Conservation (phyloP, 2,113 vertebrate species). For the Cettia cetti region DNA sequence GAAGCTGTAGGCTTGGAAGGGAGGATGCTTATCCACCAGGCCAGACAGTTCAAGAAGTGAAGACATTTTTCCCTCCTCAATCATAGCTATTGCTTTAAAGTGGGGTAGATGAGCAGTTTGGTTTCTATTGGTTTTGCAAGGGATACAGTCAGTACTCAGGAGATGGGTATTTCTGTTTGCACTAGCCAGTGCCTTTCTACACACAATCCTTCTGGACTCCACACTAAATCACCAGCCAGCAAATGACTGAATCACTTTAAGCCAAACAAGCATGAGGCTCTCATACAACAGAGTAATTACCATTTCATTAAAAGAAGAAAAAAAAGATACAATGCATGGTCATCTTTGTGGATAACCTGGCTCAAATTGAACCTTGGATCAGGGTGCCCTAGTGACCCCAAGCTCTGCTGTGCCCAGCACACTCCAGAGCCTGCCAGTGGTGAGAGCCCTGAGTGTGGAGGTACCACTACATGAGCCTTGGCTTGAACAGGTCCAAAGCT, state of each 20-base stretch:
- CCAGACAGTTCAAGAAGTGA: neutral
- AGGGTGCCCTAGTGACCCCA: neutral
- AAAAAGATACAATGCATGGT: neutral
- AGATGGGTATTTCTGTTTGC: neutral
- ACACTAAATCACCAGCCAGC: neutral
- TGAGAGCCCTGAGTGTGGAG: neutral
- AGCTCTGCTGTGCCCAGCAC: neutral
- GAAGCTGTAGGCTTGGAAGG: neutral
- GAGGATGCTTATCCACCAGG: neutral
- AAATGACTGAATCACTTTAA: neutral
- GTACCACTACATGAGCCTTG: fast-evolving
- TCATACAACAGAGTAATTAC: neutral
- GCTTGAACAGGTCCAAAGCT: neutral
- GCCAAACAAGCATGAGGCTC: neutral
- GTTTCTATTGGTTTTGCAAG: neutral
- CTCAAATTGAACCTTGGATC: neutral
- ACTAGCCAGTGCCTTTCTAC: neutral
- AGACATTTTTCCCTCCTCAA: neutral
- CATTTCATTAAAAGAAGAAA: neutral
- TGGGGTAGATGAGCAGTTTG: neutral
- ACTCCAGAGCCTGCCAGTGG: neutral
- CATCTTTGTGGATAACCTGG: neutral
- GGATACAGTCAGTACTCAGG: neutral
- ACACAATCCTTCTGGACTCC: neutral
- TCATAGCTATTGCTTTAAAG: neutral